Evolutionary conservation across 2,888 invertebrate species (phyloP), one percentile per base, ranked within the genome.

Genomic region (Drosophila borealis): DNA sequence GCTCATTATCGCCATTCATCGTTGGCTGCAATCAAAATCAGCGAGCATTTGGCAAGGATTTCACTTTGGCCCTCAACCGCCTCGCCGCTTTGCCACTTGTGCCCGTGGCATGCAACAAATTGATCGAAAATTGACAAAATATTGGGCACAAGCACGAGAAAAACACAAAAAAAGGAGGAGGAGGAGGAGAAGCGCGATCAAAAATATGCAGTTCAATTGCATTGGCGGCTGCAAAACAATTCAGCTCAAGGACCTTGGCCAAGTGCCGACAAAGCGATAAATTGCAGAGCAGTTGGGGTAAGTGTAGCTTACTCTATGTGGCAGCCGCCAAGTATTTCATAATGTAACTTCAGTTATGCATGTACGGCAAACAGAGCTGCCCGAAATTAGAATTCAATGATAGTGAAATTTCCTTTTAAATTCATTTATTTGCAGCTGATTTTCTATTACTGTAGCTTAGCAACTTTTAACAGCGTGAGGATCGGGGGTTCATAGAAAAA

Each of bases 151-250:
- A 36, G 14, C 36, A 36, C 45, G 21, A 29, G 10, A 33, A 29
- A 11, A 45, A 9, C 60, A 50, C 59, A 61, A 63, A 69, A 48
- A 56, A 65, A 66, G 54, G 50, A 59, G 66, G 70, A 66, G 54
- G 50, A 59, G 66, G 70, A 56, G 59, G 57, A 50, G 51, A 50
- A 44, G 64, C 64, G 49, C 67, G 70, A 48, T 61, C 70, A 42
- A 49, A 81, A 87, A 60, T 83, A 86, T 80, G 88, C 89, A 89
- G 88, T 81, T 89, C 90, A 82, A 88, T 90, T 83, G 83, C 87
- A 81, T 62, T 65, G 72, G 67, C 74, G 74, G 75, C 73, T 81
- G 81, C 73, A 73, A 71, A 50, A 75, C 76, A 80, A 89, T 90
- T 79, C 82, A 76, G 79, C 75, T 82, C 86, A 90, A 90, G 90